Conservation (phyloP, 2,888 invertebrate species). For the Neoascia interrupta region DNA sequence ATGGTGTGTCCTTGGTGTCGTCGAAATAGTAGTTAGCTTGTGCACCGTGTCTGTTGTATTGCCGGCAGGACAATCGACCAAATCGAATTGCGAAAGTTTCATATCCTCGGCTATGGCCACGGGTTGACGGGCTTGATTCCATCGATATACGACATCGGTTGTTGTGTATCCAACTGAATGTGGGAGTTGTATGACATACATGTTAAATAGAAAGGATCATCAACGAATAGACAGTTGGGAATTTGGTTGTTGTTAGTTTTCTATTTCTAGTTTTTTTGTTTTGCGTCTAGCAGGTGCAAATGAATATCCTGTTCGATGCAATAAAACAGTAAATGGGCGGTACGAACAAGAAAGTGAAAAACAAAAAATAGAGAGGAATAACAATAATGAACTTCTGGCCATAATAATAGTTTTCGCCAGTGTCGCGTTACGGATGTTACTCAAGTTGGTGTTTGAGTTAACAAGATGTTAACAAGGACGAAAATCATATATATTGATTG, state of each 20-base stretch:
- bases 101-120: conserved; percentile 90
- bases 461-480: conserved; percentile 55
- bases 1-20: conserved; percentile 65
- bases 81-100: conserved; percentile 91
- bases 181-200: conserved; percentile 17
- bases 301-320: conserved; percentile 29
- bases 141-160: conserved; percentile 86
- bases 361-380: conserved; percentile 13
- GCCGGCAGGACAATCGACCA: conserved; percentile 87
- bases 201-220: conserved; percentile 47
- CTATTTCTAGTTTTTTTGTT: background rate
- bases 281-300: conserved; percentile 19
- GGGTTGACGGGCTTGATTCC: conserved; percentile 85
- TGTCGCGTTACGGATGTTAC: conserved; percentile 26
- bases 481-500: conserved; percentile 50
- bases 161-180: conserved; percentile 87
- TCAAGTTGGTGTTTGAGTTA: conserved; percentile 43
- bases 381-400: background rate
- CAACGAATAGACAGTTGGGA: conserved; percentile 6
- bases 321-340: conserved; percentile 32
- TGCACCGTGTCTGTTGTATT: conserved; percentile 83
- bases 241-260: background rate
- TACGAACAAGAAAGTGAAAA: conserved; percentile 11
- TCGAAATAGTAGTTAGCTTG: conserved; percentile 75
- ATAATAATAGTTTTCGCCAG: conserved; percentile 6